phyloP scores from a whole-genome alignment of 2,113 vertebrate species.

The Tauraco erythrolophus region DNA sequence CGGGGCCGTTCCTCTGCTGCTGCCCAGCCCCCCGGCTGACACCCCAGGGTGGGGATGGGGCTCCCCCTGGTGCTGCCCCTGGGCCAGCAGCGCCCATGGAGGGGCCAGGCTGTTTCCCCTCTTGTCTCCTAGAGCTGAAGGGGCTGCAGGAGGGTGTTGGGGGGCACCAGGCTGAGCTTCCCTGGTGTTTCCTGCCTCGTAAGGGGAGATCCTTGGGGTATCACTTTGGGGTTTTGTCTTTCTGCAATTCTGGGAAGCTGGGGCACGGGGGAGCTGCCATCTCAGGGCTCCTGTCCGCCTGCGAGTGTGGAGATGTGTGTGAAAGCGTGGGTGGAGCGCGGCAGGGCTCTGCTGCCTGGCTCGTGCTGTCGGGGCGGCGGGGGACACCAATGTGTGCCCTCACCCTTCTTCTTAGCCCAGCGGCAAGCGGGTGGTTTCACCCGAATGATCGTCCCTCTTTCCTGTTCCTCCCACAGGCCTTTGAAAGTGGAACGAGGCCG shows the following conservation, averaged over 20 bases:
- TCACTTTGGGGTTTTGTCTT: background rate
- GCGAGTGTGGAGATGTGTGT: background rate
- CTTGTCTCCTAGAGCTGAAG: background rate
- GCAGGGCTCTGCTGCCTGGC: background rate
- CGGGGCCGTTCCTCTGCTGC: background rate
- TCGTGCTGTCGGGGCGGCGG: fast-evolving
- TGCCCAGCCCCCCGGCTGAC: background rate
- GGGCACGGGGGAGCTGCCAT: background rate
- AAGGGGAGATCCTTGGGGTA: background rate
- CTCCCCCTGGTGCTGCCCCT: background rate
- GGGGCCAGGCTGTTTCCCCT: background rate
- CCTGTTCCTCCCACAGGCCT: slow-evolving; percentile 68
- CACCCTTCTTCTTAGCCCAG: background rate
- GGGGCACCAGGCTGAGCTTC: background rate
- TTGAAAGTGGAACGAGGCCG: slow-evolving; percentile 85
- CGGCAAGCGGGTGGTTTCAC: fast-evolving
- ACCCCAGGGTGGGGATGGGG: background rate
- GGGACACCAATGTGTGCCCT: fast-evolving
- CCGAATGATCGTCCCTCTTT: background rate
- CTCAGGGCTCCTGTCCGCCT: background rate
- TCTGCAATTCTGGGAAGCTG: background rate
- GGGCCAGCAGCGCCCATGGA: background rate
- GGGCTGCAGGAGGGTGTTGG: background rate
- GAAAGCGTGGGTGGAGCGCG: background rate
- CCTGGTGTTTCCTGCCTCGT: fast-evolving